These are phyloP conservation scores for Cossypha niveicapilla DNA, from an alignment of 2,797 vertebrate species.

Conservation along the genomic window DNA sequence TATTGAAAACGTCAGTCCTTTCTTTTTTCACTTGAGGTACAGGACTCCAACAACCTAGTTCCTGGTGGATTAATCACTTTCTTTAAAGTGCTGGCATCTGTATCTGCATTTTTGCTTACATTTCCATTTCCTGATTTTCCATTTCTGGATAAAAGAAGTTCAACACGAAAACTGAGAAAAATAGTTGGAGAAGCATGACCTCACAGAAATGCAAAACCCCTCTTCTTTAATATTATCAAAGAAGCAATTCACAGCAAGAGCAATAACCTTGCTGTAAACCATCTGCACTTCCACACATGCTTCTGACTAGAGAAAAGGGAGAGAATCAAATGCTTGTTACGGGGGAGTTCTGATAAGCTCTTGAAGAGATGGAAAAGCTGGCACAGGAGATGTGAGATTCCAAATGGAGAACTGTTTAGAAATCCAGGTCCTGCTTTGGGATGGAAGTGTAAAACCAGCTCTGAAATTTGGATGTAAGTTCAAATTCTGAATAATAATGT, in stretches of 20 bases:
- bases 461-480: background rate
- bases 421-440: background rate
- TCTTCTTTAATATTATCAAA: background rate
- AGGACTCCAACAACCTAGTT: background rate
- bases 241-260: background rate
- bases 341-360: background rate
- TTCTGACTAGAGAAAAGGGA: background rate
- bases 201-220: background rate
- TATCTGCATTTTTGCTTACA: background rate
- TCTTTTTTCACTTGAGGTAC: background rate
- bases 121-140: conserved; percentile 12
- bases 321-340: background rate
- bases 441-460: background rate
- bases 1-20: background rate
- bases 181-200: background rate
- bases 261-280: background rate
- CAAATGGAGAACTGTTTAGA: background rate
- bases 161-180: background rate
- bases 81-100: background rate
- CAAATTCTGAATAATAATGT: background rate
- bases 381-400: background rate
- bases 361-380: background rate
- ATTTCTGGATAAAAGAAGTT: background rate
- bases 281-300: background rate
- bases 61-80: background rate